Percentiles rank a stretch among this genome's conserved stretches.
Conservation (phyloP, 23 tunicate species). For the Diplosoma virens region DNA sequence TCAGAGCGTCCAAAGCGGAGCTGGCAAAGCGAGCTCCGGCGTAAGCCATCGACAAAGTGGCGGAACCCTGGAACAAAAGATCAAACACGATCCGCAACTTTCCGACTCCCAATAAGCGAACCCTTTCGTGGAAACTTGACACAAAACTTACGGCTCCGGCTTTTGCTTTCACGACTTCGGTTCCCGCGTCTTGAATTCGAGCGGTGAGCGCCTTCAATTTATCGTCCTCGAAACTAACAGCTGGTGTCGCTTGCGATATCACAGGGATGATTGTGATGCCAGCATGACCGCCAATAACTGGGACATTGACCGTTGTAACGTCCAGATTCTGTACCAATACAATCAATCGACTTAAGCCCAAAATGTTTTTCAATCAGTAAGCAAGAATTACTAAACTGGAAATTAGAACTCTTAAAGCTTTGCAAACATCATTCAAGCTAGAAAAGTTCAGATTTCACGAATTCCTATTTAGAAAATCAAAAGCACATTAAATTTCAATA, state of each 20-base stretch:
- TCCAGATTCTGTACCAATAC: constrained; percentile 46
- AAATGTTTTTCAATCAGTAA: no score
- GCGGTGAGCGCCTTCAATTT: constrained; percentile 72
- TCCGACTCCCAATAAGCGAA: no score
- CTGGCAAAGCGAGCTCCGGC: constrained; percentile 91
- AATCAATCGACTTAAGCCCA: no score
- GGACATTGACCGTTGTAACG: constrained; percentile 82
- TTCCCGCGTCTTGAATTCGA: constrained; percentile 98
- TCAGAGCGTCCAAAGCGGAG: constrained; percentile 70
- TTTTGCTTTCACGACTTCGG: constrained; percentile 97
- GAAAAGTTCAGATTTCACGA: no score
- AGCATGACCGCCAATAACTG: constrained; percentile 99
- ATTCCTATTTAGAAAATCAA: no score
- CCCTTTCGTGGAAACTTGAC: background rate
- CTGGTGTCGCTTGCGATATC: constrained; percentile 57
- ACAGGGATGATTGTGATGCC: constrained; percentile 98
- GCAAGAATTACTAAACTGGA: no score
- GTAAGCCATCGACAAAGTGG: constrained; percentile 96
- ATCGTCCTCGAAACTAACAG: constrained; percentile 44
- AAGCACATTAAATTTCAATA: no score
- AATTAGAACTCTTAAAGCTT: no score
- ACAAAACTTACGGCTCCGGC: constrained; percentile 62
- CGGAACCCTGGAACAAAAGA: constrained; percentile 58
- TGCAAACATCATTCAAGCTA: no score
- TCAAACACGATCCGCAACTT: no score